phyloP scores from a whole-genome alignment of 2,113 vertebrate genomes.

The Stegostoma tigrinum region DNA sequence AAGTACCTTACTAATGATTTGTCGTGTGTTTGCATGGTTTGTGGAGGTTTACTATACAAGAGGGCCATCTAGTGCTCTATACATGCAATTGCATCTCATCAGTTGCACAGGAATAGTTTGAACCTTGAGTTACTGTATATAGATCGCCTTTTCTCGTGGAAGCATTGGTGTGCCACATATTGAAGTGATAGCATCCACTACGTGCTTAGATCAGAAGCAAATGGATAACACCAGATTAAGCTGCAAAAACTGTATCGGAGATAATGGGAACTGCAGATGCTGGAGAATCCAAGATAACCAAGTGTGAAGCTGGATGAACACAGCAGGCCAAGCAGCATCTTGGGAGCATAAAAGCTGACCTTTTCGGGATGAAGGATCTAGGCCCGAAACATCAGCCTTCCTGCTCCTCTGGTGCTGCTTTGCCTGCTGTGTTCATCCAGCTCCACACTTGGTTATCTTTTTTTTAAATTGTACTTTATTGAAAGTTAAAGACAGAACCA shows the following conservation, averaged over 20 bases:
- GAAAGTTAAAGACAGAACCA: too few species aligned
- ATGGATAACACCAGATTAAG: not conserved
- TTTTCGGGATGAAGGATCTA: too few species aligned
- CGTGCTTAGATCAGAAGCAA: not conserved
- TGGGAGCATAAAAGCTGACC: too few species aligned
- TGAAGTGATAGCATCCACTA: not conserved
- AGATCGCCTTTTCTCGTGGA: not conserved
- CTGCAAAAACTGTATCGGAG: not conserved
- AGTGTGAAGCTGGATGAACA: too few species aligned
- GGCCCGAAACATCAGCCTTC: too few species aligned
- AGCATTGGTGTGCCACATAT: not conserved
- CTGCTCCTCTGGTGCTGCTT: too few species aligned
- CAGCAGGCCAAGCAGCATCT: too few species aligned
- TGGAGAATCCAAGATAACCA: too few species aligned
- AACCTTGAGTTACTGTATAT: not conserved
- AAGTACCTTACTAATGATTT: not conserved
- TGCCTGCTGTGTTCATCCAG: too few species aligned
- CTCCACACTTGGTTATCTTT: too few species aligned
- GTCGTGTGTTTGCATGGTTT: not conserved
- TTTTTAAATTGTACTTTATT: not conserved
- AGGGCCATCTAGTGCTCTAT: not conserved
- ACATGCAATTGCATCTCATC: not conserved
- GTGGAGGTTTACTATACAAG: not conserved
- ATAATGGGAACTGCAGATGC: too few species aligned
- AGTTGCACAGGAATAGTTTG: not conserved